Evolutionary conservation across 1,140 invertebrate genomes (phyloP).

Genomic region (Drosophila erecta): DNA sequence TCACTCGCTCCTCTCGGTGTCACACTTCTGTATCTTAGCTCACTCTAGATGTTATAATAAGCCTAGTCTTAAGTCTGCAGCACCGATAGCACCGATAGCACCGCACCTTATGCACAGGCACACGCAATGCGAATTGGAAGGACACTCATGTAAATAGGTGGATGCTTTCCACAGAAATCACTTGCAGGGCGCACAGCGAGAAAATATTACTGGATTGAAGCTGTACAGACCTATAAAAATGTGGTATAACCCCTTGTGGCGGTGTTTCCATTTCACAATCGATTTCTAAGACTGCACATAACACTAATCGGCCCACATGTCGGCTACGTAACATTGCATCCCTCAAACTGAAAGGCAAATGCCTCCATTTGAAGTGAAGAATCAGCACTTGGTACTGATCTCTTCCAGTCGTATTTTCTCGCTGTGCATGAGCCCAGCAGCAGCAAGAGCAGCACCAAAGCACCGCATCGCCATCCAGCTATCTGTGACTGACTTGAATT

Average conservation of each 20-base stretch:
- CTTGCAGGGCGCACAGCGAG: neutral
- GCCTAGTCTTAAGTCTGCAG: constrained; percentile 60
- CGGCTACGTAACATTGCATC: no score
- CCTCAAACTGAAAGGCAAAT: no score
- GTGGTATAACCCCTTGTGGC: no score
- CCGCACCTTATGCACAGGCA: constrained; percentile 44
- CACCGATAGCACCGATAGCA: constrained; percentile 44
- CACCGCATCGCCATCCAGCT: constrained; percentile 37
- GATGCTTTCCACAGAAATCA: neutral
- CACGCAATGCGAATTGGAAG: constrained; percentile 8
- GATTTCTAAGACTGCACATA: no score
- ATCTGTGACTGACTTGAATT: constrained; percentile 38
- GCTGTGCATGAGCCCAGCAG: neutral
- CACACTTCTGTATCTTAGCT: constrained; percentile 7
- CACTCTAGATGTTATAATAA: constrained; percentile 50
- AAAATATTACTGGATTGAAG: neutral
- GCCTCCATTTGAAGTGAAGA: no score
- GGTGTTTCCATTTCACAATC: no score
- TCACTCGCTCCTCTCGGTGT: constrained; percentile 16
- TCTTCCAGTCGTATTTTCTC: neutral
- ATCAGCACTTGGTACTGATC: neutral
- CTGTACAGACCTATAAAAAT: neutral
- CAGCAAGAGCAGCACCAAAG: constrained; percentile 34
- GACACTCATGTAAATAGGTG: constrained; percentile 3
- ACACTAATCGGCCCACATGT: no score